Evolutionary conservation across 2,113 vertebrate genomes (phyloP), one percentile per base, ranked within the genome.

Genomic region (Anoura caudifer): DNA sequence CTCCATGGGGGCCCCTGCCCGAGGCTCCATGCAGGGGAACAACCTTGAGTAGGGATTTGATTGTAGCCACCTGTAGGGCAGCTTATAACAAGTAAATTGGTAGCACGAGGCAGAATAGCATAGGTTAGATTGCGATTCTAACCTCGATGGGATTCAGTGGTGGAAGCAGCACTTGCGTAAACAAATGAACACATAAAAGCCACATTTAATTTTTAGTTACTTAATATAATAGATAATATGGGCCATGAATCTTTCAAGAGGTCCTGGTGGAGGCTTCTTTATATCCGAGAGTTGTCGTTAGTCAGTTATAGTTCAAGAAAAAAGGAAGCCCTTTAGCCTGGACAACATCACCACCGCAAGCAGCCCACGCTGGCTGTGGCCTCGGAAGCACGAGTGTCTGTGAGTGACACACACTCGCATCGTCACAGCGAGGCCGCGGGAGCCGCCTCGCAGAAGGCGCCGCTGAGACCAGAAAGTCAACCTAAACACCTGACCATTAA

Each of bases 311-410:
- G 59, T 70, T 75, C 33, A n/a, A 79, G 73, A 75, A 0, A 50
- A 45, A 59, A 41, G 26, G n/a, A 26, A 38, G 47, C 17, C 52
- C n/a, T 36, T 2, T 6, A 8, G 47, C 31, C 3, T 4, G 22
- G 59, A 28, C 0, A 0, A 11, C 38, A 1, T 13, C 7, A 0
- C 5, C 36, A 5, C 26, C 33, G 0, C 2, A 16, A 43, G 31
- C 52, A 54, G 86, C 52, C 63, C 5, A 3, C 9, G 10, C 2
- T 2, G 43, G 63, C 14, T 22, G 70, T 0, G 12, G 8, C 24
- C 59, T 47, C 4, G 0, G 75, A 72, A 6, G 31, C 0, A 0
- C 0, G 41, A 22, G 69, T 15, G 24, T 56, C 83, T 7, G 33
- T 6, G 83, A 67, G 56, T 7, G 0, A 12, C 19, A 5, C 13